Base-by-base conservation (phyloP, 2,797 vertebrate genomes). In the Clamator glandarius region DNA sequence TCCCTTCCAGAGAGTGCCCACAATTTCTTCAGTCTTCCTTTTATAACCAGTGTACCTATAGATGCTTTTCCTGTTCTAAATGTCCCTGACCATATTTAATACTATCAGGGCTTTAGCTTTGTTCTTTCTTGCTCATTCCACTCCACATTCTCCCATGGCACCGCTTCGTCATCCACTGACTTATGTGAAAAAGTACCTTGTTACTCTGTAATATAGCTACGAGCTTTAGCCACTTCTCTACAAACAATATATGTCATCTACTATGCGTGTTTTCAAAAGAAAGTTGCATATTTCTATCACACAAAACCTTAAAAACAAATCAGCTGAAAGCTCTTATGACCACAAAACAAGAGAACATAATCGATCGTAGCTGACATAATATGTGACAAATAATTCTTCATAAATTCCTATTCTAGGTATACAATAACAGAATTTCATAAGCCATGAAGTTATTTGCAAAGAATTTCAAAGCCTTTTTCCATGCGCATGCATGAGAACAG, bases 401-500 rank as follows among this genome's bases (percentile, higher is more conserved):
- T 42, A 31, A n/a, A 67, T 36, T 87, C 17, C 29, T 73, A 5
- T 41, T 46, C 23, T 39, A 72, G 21, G 5, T 12, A 15, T 14
- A 23, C 20, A 66, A 6, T 24, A 44, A 5, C 5, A 72, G 41
- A 51, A 51, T 52, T 73, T 50, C 3, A 0, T 14, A 85, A 41
- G 4, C 35, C 28, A 26, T 5, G 1, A n/a, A 26, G 62, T 33
- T 36, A 35, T 24, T 63, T 59, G 31, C 12, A 58, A 19, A 74
- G 44, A 62, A 20, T 11, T 52, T 33, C 79, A 18, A 8, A 23
- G 21, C 18, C 8, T 8, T 73, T 62, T 46, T 36, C 26, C n/a
- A 25, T 1, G 19, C 1, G 0, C 1, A 2, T n/a, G 36, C 42
- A 48, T 5, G 19, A 41, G 44, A 70, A 19, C 6, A 59, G 74